These are phyloP conservation scores for Anableps anableps DNA, from an alignment of 2,797 vertebrate species.

Conservation along the genomic window DNA sequence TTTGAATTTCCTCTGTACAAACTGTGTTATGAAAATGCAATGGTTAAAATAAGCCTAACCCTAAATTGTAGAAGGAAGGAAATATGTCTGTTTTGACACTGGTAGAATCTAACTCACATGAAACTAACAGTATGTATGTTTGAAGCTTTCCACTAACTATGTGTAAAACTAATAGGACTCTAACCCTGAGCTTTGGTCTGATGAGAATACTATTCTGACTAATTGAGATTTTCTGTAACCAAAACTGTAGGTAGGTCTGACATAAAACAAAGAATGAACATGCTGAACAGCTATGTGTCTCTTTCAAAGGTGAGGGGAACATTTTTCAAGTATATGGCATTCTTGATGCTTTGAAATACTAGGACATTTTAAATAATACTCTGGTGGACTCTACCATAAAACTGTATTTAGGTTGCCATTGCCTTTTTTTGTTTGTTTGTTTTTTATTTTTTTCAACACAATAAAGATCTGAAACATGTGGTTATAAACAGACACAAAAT, in stretches of 20 bases:
- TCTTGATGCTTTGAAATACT: not conserved
- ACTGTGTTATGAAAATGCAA: not conserved
- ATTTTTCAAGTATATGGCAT: not conserved
- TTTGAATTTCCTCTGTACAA: not conserved
- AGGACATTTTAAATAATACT: not conserved
- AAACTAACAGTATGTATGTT: not conserved
- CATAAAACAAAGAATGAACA: not conserved
- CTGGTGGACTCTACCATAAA: not conserved
- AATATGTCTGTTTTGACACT: not conserved
- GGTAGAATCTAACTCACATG: not conserved
- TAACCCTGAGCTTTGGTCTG: not conserved
- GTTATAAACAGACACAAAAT: no score
- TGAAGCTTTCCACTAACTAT: not conserved
- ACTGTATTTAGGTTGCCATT: not conserved
- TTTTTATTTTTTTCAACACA: not conserved
- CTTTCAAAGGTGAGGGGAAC: not conserved
- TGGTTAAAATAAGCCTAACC: not conserved
- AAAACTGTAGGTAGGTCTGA: not conserved
- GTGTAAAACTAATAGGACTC: not conserved
- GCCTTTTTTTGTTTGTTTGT: no score
- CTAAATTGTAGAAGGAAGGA: not conserved
- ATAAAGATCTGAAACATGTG: no score
- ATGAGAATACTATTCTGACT: not conserved
- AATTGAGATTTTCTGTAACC: not conserved
- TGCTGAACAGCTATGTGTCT: not conserved